Conservation (phyloP, 2,888 invertebrate species). For the Hemithea aestivaria region DNA sequence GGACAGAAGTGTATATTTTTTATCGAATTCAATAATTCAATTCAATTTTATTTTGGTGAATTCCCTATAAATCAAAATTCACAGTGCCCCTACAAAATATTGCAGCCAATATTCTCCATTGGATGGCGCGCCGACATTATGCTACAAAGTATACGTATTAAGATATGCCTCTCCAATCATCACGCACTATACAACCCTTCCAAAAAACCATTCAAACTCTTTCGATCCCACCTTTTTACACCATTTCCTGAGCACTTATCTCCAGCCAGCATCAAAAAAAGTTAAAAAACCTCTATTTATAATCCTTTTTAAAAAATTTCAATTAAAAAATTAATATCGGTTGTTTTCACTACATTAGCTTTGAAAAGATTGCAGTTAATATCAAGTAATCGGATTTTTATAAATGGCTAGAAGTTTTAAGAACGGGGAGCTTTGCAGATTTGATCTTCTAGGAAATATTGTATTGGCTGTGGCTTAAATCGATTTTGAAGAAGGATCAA, state of each 20-base stretch:
- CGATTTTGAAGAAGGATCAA: no score
- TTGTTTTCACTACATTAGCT: constrained; percentile 49
- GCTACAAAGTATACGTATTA: constrained; percentile 2
- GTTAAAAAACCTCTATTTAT: constrained; percentile 21
- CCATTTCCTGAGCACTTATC: constrained; percentile 20
- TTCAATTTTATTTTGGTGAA: no score
- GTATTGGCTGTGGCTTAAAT: no score
- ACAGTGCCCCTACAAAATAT: constrained; percentile 18
- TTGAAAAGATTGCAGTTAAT: constrained; percentile 38
- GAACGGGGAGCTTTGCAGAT: constrained; percentile 1
- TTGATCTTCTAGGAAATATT: constrained; percentile 5
- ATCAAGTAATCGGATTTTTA: constrained; percentile 57
- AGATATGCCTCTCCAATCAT: constrained; percentile 48
- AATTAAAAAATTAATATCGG: constrained; percentile 32
- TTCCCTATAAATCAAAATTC: no score
- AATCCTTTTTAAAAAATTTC: constrained; percentile 29
- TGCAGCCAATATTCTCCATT: constrained; percentile 29
- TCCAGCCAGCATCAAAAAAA: constrained; percentile 18
- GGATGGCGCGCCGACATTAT: constrained; percentile 1
- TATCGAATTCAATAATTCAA: no score
- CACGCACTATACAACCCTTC: constrained; percentile 47
- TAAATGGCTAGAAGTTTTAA: constrained; percentile 24
- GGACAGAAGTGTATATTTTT: no score
- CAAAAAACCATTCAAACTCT: constrained; percentile 9
- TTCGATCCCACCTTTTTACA: constrained; percentile 14